phyloP scores from a whole-genome alignment of 2,888 invertebrate species.

The Escarpia spicata region DNA sequence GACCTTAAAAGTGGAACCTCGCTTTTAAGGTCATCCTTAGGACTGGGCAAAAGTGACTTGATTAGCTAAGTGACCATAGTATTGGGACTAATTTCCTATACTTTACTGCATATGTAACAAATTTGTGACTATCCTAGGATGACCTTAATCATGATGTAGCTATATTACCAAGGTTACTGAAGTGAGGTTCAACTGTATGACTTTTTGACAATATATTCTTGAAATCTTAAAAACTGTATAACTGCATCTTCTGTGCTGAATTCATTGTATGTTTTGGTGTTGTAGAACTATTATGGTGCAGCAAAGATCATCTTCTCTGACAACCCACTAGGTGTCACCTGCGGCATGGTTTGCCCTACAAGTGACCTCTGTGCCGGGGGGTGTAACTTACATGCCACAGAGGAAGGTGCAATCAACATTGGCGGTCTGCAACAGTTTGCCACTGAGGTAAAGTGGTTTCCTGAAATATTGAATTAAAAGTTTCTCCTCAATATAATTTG shows the following conservation, averaged over 20 bases:
- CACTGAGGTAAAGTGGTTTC: constrained; percentile 76
- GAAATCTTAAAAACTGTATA: too few species aligned
- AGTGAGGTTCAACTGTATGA: too few species aligned
- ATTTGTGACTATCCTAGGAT: too few species aligned
- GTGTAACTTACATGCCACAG: constrained; percentile 93
- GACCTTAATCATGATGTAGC: too few species aligned
- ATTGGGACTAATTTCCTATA: too few species aligned
- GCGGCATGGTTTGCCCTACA: constrained; percentile 95
- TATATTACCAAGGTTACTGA: too few species aligned
- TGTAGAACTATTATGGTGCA: constrained; percentile 96
- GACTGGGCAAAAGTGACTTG: too few species aligned
- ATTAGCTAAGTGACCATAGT: too few species aligned
- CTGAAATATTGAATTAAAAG: neutral
- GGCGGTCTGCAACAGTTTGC: constrained; percentile 98
- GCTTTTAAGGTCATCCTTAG: too few species aligned
- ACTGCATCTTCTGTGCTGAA: neutral
- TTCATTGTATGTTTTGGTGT: constrained; percentile 36
- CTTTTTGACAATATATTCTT: too few species aligned
- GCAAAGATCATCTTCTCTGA: constrained; percentile 94
- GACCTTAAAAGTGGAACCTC: too few species aligned
- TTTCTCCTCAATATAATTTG: neutral
- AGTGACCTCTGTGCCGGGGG: constrained; percentile 98
- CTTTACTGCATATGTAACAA: too few species aligned
- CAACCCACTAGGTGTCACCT: constrained; percentile 81
- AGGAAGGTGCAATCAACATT: constrained; percentile 98